A percentile compares a stretch with the other conserved stretches of the same genome.
Conservation (phyloP, 2,113 vertebrate genomes). For the Sitta europaea region DNA sequence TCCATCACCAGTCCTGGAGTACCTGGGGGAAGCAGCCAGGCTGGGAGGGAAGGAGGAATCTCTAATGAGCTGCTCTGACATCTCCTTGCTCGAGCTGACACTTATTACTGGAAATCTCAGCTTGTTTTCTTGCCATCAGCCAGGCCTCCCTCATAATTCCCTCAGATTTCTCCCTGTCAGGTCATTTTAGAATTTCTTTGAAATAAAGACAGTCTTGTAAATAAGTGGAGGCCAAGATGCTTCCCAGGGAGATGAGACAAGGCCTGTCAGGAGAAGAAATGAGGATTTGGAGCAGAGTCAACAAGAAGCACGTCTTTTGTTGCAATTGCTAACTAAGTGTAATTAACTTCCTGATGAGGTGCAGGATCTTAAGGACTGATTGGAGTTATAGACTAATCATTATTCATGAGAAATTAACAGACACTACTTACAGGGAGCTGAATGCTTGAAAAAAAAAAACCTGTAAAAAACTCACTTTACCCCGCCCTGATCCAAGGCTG, state of each 20-base stretch:
- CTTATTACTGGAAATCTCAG: background rate
- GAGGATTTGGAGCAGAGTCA: conserved; percentile 17
- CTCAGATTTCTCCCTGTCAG: conserved; percentile 26
- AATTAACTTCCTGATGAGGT: conserved; percentile 61
- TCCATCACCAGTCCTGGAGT: background rate
- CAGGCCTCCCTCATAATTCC: background rate
- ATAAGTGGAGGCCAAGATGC: background rate
- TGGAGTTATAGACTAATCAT: conserved; percentile 45
- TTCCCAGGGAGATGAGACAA: conserved; percentile 11
- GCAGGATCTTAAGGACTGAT: conserved; percentile 48
- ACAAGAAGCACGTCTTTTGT: conserved; percentile 38
- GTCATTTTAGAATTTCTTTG: conserved; percentile 20
- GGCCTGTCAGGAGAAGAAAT: background rate
- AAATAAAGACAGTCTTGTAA: conserved; percentile 25
- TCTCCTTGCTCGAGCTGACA: background rate
- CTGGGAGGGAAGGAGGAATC: background rate
- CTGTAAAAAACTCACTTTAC: background rate
- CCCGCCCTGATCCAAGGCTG: background rate
- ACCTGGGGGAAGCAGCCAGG: background rate
- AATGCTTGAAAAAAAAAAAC: background rate
- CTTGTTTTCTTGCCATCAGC: background rate
- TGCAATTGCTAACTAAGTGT: conserved; percentile 33
- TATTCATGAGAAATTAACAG: conserved; percentile 59
- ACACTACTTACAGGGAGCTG: background rate
- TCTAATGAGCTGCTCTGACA: background rate